phyloP scores from a whole-genome alignment of 2,888 invertebrate genomes.

The Fragum whitleyi region DNA sequence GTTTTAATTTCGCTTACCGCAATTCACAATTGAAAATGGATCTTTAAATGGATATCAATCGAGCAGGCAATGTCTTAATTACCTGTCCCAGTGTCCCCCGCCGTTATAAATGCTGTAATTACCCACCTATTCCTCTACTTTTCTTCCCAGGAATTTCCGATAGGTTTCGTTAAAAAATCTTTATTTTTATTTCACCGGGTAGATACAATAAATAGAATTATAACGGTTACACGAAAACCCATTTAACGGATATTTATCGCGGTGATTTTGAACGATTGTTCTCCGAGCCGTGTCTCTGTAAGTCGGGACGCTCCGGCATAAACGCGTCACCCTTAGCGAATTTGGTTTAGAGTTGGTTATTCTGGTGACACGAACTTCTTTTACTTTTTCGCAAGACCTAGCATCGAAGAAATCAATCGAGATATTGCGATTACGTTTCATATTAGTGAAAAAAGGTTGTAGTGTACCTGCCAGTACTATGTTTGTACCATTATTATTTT shows the following conservation, averaged over 20 bases:
- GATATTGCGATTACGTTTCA: no score
- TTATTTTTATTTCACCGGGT: conserved; percentile 51
- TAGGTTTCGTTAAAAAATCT: conserved; percentile 50
- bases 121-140: conserved; percentile 58
- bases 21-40: conserved; percentile 55
- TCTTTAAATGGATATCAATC: conserved; percentile 62
- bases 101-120: conserved; percentile 57
- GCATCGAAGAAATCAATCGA: no score
- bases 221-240: conserved; percentile 51
- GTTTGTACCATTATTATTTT: no score
- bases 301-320: neutral
- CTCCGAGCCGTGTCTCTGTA: conserved; percentile 11
- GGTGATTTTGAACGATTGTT: conserved; percentile 7
- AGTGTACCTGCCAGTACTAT: no score
- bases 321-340: neutral
- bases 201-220: conserved; percentile 53
- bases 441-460: no score
- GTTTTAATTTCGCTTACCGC: conserved; percentile 59
- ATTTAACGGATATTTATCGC: conserved; percentile 52
- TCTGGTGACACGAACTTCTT: no score
- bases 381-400: no score
- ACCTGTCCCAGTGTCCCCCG: conserved; percentile 36
- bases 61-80: conserved; percentile 52
- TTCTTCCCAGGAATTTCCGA: conserved; percentile 56
- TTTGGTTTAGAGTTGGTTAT: no score